Evolutionary conservation across 35 echinoderm and acorn worm species (phyloP), one percentile per base, ranked within the genome.

Genomic region (Chiridota heheva): DNA sequence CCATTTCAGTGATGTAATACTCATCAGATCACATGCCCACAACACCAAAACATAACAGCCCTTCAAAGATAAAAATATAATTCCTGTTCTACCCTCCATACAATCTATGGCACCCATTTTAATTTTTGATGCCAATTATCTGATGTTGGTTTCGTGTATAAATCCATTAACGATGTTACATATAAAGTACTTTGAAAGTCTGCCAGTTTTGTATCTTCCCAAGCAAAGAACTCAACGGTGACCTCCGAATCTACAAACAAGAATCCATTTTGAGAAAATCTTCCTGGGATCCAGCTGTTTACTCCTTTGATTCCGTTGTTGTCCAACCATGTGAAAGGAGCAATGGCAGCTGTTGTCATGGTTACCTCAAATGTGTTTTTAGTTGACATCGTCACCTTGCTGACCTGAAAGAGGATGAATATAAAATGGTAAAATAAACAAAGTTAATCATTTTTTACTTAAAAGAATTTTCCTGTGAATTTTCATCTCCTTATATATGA

Each of bases 181-280:
- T 40, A 87, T 2, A 96, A 42, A 10, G 78, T 33, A 16, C 81
- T 57, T 41, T 81, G 15, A 26, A 96, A 58, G 3, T 77, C 88
- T n/a, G 57, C 31, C 10, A 61, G 4, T 5, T 71, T 85, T 30
- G 73, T 81, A 28, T 67, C 28, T 30, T 87, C 67, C 93, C 93
- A 96, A 2, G 83, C 70, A 43, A 78, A 87, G 29, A 96, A 96
- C 16, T 42, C 40, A 7, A 90, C 77, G 10, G 48, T 60, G 1
- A 72, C 7, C 17, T 29, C 26, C 32, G 61, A 73, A 6, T 76
- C 49, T 29, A 82, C 18, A 69, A 91, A 81, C 6, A 96, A 39
- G 58, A 96, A 96, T n/a, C 93, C 93, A 39, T 96, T 96, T 15
- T 87, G 45, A 15, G 87, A 96, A 53, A 96, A 96, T 40, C 93